A percentile compares a stretch with the other conserved stretches of the same genome.
Conservation (phyloP, 2,113 vertebrate genomes). For the Mionectes macconnelli region DNA sequence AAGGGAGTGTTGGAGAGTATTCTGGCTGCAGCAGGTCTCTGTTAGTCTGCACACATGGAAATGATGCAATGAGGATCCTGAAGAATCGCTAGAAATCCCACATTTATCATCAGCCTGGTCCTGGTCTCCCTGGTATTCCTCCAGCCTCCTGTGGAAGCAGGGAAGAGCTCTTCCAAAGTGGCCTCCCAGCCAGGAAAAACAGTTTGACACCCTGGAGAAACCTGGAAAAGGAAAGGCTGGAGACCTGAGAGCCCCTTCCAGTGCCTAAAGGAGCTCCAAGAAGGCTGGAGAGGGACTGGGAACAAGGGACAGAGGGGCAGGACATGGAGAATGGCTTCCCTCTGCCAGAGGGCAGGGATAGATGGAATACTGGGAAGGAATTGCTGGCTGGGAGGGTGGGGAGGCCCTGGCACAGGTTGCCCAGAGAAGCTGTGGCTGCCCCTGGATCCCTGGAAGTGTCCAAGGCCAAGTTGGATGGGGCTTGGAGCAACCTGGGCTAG, state of each 20-base stretch:
- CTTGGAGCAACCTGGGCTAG: neutral
- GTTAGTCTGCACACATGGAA: neutral
- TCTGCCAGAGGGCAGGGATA: neutral
- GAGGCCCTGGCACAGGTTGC: neutral
- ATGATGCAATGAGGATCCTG: neutral
- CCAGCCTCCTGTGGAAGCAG: neutral
- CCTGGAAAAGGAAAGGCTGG: neutral
- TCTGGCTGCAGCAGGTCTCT: neutral
- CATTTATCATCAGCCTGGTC: neutral
- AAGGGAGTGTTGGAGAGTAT: neutral
- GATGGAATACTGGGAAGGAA: neutral
- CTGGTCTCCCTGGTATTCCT: neutral
- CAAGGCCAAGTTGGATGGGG: fast-evolving
- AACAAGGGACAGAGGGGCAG: neutral
- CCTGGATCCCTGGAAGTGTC: neutral
- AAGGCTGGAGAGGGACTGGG: neutral
- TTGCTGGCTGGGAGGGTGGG: neutral
- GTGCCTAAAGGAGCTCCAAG: neutral
- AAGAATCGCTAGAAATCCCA: neutral
- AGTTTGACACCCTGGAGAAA: neutral
- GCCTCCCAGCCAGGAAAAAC: neutral
- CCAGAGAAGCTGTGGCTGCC: neutral
- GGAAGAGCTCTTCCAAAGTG: neutral
- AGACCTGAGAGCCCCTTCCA: neutral
- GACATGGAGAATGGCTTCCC: neutral